Evolutionary conservation across 2,797 vertebrate species (phyloP).

Genomic region (Leptatherina wallacei): DNA sequence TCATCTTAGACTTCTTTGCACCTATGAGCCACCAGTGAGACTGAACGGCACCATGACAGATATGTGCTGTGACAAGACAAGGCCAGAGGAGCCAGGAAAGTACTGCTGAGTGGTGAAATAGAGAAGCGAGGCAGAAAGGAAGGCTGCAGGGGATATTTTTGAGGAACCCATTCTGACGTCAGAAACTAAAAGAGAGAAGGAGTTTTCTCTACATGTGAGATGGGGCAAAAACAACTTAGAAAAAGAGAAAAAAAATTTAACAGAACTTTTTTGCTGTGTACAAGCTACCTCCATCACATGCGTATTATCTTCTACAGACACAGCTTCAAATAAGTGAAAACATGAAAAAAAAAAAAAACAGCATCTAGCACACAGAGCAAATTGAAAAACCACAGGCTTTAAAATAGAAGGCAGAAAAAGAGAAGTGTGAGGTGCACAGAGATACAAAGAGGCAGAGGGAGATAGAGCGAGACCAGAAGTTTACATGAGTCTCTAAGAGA

Average conservation of each 20-base stretch:
- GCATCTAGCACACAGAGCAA: slow-evolving; percentile 24
- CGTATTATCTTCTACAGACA: slow-evolving; percentile 8
- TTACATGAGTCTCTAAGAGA: slow-evolving; percentile 42
- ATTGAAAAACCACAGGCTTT: slow-evolving; percentile 64
- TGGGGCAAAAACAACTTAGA: neutral
- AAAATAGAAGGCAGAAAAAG: slow-evolving; percentile 80
- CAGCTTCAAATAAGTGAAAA: neutral
- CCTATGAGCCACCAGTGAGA: slow-evolving; percentile 47
- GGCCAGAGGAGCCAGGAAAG: slow-evolving; percentile 36
- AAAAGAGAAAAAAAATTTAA: neutral
- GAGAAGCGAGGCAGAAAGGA: slow-evolving; percentile 69
- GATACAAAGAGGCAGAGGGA: slow-evolving; percentile 37
- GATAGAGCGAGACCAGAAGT: slow-evolving; percentile 56
- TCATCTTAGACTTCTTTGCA: slow-evolving; percentile 41
- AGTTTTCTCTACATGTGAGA: slow-evolving; percentile 25
- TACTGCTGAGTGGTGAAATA: slow-evolving; percentile 62
- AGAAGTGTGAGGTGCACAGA: slow-evolving; percentile 82
- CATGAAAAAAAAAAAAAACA: slow-evolving; percentile 15
- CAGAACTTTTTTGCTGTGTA: neutral
- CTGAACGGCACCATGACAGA: slow-evolving; percentile 43
- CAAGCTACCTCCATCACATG: neutral
- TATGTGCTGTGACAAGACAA: slow-evolving; percentile 58
- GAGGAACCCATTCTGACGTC: slow-evolving; percentile 70
- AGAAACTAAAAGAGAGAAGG: slow-evolving; percentile 46
- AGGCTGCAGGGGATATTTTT: slow-evolving; percentile 62